Base-by-base conservation (phyloP, 2,888 invertebrate genomes). In the Onchidella celtica region DNA sequence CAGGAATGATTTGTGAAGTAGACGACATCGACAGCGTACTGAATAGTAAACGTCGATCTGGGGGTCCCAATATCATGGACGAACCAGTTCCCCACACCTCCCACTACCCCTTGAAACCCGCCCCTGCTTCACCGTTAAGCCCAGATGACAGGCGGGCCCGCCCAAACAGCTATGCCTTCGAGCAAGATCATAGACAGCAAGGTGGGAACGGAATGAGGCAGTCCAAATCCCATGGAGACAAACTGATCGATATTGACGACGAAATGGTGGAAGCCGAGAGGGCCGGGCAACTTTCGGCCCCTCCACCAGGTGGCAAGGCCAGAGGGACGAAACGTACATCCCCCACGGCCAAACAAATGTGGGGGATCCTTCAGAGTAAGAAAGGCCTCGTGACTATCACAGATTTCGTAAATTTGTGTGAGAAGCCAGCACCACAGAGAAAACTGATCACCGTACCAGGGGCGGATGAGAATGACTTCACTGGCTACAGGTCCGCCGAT, bases 401-500 rank as follows among this genome's bases (percentile, higher is more conserved):
- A 11, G 92, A 92, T 68, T 89, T 92, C 72, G 83, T 92, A 75
- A 85, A 85, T 24, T 86, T 92, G n/a, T 92, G 92, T 83, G 87
- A 87, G 70, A 90, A 89, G 81, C 78, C 82, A 6, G 85, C 88
- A 21, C 85, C 88, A 29, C 86, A 86, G 66, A 74, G 85, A 36
- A 88, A 90, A 79, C 89, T 91, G 63, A 86, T 87, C 68, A 87
- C 89, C 38, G 91, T 91, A 0, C 89, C 89, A 24, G 87, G 88
- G 0, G 86, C 87, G 38, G 90, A 91, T 21, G 89, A 89, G 72
- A 91, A 92, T 80, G 85, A 88, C 40, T 98, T 97, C 92, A 97
- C 97, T 86, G 97, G 97, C 17, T 97, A 97, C 93, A 96, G 96
- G 63, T 97, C 97, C 93, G 97, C 98, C 87, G 97, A 97, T 92